Percentiles rank a stretch among this genome's conserved stretches.
These are phyloP conservation scores for Euura saliciscinereae DNA, from an alignment of 1,140 invertebrate genomes.

Conservation along the genomic window DNA sequence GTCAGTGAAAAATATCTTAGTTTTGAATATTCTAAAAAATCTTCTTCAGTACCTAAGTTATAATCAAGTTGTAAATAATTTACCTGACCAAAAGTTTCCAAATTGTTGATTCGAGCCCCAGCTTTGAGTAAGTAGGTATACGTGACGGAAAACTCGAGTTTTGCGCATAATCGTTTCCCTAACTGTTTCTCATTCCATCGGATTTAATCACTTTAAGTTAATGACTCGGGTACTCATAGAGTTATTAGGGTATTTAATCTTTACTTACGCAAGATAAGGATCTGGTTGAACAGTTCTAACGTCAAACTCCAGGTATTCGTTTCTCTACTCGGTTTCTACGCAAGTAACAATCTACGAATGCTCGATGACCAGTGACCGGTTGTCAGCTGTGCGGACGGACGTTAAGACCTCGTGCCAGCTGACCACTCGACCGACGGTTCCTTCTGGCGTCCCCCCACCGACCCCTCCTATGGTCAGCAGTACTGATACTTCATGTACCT, in stretches of 20 bases:
- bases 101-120: not conserved
- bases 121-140: not conserved
- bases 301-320: not conserved
- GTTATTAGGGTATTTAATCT: not conserved
- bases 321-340: not conserved
- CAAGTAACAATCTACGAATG: not conserved
- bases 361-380: not conserved
- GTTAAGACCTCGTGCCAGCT: not conserved
- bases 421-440: conserved; percentile 5
- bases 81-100: not conserved
- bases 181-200: not conserved
- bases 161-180: not conserved
- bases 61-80: too few species aligned
- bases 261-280: not conserved
- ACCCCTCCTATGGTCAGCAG: too few species aligned
- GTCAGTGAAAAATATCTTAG: too few species aligned
- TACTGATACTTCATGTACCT: too few species aligned
- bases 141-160: not conserved
- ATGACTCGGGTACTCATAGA: not conserved
- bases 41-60: too few species aligned
- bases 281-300: not conserved
- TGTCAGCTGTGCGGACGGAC: not conserved
- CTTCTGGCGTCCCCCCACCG: not conserved
- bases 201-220: not conserved
- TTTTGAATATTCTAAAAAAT: too few species aligned